Evolutionary conservation across 2,888 invertebrate genomes (phyloP), one percentile per base, ranked within the genome.

Genomic region (Lomographa bimaculata): DNA sequence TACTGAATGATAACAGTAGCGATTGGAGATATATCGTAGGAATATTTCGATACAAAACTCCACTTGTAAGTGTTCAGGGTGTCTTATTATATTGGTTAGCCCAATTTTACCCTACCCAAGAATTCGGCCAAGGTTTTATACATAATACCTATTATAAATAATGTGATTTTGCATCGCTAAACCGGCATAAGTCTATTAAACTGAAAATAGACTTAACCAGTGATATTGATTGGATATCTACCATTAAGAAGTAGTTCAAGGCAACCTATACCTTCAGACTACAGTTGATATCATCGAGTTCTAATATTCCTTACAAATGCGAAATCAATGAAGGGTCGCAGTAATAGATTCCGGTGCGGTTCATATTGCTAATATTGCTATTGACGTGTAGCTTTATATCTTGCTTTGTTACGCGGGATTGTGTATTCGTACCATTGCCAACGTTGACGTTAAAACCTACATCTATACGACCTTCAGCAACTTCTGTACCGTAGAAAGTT

Each of bases 401-500:
- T 38, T 17, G 38, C 34, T 39, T 30, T 34, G 40, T 10, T 5
- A 27, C 19, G 27, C 11, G 19, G 7, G 42, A 37, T 43, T 19
- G 9, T 27, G 6, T 43, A 36, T 35, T 26, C 35, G 17, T 23
- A 29, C 16, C 23, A 32, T 32, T 19, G 27, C 42, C 36, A 32
- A 30, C 32, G 39, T 55, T 23, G 40, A 37, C 38, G 35, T 39
- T 53, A 47, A 50, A 50, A 70, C 46, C 32, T 25, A 45, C 37
- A 44, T 57, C 38, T 46, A 25, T 9, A 40, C 62, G 71, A 64
- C 85, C 85, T 85, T 84, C 84, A 62, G 66, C 55, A 61, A 61
- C 71, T 70, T 72, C 67, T 62, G 68, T 70, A 59, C 60, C 73
- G 79, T 85, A 69, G 82, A 81, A 85, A 84, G 75, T 72, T 71